These are phyloP conservation scores for Stichodactyla mertensii DNA, from an alignment of 64 coral and sea anemone species.

Conservation along the genomic window DNA sequence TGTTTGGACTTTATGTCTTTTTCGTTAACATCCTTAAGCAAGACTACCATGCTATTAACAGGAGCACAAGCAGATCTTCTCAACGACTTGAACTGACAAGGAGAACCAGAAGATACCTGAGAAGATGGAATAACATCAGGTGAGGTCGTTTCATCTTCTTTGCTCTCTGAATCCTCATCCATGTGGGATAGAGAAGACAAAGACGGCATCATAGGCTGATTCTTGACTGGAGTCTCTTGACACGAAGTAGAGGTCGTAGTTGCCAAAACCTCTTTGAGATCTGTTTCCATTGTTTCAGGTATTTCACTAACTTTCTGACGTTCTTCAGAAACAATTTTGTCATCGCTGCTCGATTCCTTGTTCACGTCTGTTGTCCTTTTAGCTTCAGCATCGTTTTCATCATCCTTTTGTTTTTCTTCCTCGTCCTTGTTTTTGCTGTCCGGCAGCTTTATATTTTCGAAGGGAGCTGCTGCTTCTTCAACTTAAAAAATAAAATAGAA, in stretches of 20 bases:
- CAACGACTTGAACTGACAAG: conserved; percentile 17
- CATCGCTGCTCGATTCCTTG: not conserved
- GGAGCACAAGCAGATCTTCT: conserved; percentile 22
- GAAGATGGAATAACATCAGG: conserved; percentile 91
- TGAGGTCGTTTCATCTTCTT: conserved; percentile 38
- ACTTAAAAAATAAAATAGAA: not conserved
- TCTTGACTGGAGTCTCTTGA: not conserved
- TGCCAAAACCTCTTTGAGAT: not conserved
- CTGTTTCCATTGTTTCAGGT: conserved; percentile 8
- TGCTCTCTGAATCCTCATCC: not conserved
- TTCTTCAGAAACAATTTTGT: not conserved
- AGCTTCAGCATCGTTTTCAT: not conserved
- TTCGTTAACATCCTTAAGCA: not conserved
- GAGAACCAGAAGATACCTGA: conserved; percentile 38
- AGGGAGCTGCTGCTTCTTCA: not conserved
- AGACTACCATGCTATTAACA: not conserved
- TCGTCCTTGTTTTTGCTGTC: not conserved
- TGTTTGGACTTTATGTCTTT: not conserved
- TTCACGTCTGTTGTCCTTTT: not conserved
- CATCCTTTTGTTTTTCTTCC: not conserved
- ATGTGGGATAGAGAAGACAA: not conserved
- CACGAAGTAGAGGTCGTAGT: not conserved
- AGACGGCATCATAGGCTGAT: not conserved
- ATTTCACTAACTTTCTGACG: not conserved
- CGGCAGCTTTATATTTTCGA: not conserved